These are phyloP conservation scores for Portunus trituberculatus DNA, from an alignment of 1,140 invertebrate species.

Conservation along the genomic window DNA sequence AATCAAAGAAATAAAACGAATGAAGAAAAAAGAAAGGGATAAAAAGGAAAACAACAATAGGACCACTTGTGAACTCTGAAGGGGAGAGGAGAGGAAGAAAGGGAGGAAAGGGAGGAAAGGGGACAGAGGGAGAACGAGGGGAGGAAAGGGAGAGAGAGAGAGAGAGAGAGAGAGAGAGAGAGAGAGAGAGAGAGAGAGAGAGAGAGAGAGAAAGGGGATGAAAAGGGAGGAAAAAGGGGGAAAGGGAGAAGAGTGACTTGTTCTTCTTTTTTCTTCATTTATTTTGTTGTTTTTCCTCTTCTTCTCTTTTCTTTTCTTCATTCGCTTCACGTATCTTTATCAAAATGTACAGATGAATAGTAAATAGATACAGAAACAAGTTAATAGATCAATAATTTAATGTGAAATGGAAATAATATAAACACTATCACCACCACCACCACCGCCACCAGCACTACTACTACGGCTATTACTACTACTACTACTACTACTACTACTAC, in stretches of 20 bases:
- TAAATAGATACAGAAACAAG: too few species aligned
- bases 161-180: background rate
- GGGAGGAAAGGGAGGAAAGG: background rate
- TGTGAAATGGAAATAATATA: too few species aligned
- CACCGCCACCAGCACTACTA: too few species aligned
- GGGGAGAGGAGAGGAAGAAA: background rate
- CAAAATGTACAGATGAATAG: too few species aligned
- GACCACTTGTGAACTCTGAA: background rate
- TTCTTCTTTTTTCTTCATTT: background rate
- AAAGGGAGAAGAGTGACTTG: background rate
- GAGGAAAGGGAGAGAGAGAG: background rate
- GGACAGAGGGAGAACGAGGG: background rate
- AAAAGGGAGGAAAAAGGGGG: constrained; percentile 36
- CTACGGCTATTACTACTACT: too few species aligned
- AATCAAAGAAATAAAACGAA: too few species aligned
- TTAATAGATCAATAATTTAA: too few species aligned
- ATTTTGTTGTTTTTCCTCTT: too few species aligned
- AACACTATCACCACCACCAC: too few species aligned
- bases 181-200: background rate
- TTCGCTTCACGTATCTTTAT: background rate
- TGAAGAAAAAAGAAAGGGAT: background rate
- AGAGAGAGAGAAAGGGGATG: background rate
- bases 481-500: too few species aligned
- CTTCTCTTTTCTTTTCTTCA: background rate
- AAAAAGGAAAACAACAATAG: background rate